Percentiles rank a stretch among this genome's conserved stretches.
These are phyloP conservation scores for Ophion costatus DNA, from an alignment of 2,888 invertebrate genomes.

Conservation along the genomic window DNA sequence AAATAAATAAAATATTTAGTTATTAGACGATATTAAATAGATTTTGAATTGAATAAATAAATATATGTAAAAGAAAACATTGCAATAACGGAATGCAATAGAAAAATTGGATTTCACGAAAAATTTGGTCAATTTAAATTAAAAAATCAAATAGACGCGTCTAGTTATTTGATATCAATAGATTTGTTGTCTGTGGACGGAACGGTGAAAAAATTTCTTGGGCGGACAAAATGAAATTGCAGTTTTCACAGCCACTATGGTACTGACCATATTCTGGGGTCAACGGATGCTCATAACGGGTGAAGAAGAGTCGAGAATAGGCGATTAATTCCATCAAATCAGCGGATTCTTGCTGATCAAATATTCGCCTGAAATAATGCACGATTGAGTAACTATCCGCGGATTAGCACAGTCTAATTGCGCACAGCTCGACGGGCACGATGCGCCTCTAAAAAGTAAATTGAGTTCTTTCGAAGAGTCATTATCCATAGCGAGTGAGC, in stretches of 20 bases:
- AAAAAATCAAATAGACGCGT: too few relatives aligned
- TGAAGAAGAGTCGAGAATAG: neutral
- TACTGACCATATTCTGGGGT: constrained; percentile 17
- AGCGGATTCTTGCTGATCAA: constrained; percentile 31
- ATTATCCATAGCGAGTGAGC: constrained; percentile 65
- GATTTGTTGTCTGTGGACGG: neutral
- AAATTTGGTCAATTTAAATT: too few relatives aligned
- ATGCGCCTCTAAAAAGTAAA: constrained; percentile 63
- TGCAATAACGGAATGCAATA: too few relatives aligned
- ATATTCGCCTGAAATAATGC: constrained; percentile 35
- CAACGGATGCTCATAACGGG: neutral
- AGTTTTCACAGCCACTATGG: neutral
- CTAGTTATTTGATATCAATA: neutral
- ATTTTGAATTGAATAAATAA: too few relatives aligned
- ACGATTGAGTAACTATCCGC: constrained; percentile 40
- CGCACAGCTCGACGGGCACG: constrained; percentile 5
- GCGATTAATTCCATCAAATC: constrained; percentile 12
- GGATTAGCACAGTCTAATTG: neutral
- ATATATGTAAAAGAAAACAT: too few relatives aligned
- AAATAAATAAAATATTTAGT: too few relatives aligned
- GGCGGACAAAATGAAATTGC: neutral
- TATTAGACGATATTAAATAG: too few relatives aligned
- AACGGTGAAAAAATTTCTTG: constrained; percentile 2
- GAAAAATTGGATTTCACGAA: too few relatives aligned
- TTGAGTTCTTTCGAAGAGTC: constrained; percentile 66